Evolutionary conservation across 1,140 invertebrate species (phyloP), one percentile per base, ranked within the genome.

Genomic region (Lepeophtheirus salmonis): DNA sequence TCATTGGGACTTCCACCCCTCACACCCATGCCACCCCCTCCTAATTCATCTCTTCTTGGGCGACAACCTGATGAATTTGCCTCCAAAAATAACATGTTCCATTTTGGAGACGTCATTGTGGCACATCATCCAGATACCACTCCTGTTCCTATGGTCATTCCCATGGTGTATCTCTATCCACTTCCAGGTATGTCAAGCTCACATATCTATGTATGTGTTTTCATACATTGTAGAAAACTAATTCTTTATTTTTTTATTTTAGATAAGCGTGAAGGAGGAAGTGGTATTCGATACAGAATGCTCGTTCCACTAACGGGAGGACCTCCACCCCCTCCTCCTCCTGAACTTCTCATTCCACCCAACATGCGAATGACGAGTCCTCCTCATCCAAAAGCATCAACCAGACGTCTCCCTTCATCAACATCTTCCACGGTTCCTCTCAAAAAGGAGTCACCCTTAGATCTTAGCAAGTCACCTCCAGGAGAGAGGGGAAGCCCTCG

Each of bases 121-220:
- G 55, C 23, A 25, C 16, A 57, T 25, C 55, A 57, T 18, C 55
- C 55, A 1, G 55, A 57, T 21, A 25, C 55, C 10, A n/a, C 55
- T 3, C 55, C 55, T 23, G 55, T 57, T 25, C 55, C 55, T 3
- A 57, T 57, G 55, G 55, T 57, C 17, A 57, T 57, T n/a, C 55
- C 55, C 23, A 57, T 57, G 55, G 55, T 57, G 20, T 57, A 57
- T 21, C 26, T 57, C n/a, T 30, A 26, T 2, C 55, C 55, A 21
- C 23, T 57, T 14, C 2, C 16, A 57, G 10, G 30, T 41, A 10
- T n/a, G 30, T 10, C 6, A 10, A 6, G 6, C 6, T 41, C 30
- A 41, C 30, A 10, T n/a, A n/a, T n/a, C n/a, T n/a, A n/a, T n/a
- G n/a, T n/a, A n/a, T n/a, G n/a, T n/a, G n/a, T n/a, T n/a, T n/a